Evolutionary conservation across 92 coral and sea anemone species (phyloP).

Genomic region (Nematostella vectensis): DNA sequence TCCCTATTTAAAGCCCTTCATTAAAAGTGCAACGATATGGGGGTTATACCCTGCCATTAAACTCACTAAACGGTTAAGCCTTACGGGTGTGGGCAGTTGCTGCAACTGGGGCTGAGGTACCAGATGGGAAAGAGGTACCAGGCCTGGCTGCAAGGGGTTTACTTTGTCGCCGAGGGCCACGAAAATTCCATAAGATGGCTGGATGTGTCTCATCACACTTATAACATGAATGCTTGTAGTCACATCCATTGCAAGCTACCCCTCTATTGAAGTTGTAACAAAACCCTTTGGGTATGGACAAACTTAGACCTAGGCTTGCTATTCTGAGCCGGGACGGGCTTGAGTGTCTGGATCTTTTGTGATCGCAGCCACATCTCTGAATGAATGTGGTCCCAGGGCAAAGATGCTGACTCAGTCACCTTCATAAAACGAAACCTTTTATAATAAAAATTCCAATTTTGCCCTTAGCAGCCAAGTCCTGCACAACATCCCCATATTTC

Average conservation of each 20-base stretch:
- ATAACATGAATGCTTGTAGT: conserved; percentile 29
- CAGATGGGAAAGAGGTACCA: background rate
- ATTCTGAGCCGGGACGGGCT: background rate
- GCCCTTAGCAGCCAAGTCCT: conserved; percentile 44
- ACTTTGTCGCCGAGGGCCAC: conserved; percentile 11
- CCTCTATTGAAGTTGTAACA: conserved; percentile 18
- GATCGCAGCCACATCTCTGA: conserved; percentile 44
- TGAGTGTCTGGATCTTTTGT: background rate
- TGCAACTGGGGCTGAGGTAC: no score
- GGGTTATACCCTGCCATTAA: conserved; percentile 17
- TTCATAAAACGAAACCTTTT: conserved; percentile 32
- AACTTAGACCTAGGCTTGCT: background rate
- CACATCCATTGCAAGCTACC: conserved; percentile 26
- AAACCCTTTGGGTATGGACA: conserved; percentile 11
- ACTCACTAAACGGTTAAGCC: conserved; percentile 6
- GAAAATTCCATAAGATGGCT: conserved; percentile 7
- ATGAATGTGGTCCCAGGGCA: conserved; percentile 41
- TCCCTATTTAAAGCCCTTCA: conserved; percentile 17
- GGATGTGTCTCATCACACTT: conserved; percentile 32
- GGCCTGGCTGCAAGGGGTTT: conserved; percentile 6
- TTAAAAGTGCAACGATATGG: conserved; percentile 5
- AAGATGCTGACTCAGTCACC: conserved; percentile 7
- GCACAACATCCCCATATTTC: conserved; percentile 36
- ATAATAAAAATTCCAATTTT: conserved; percentile 44
- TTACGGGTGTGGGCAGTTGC: conserved; percentile 39